Conservation (phyloP, 1,140 invertebrate genomes). For the Plodia interpunctella region DNA sequence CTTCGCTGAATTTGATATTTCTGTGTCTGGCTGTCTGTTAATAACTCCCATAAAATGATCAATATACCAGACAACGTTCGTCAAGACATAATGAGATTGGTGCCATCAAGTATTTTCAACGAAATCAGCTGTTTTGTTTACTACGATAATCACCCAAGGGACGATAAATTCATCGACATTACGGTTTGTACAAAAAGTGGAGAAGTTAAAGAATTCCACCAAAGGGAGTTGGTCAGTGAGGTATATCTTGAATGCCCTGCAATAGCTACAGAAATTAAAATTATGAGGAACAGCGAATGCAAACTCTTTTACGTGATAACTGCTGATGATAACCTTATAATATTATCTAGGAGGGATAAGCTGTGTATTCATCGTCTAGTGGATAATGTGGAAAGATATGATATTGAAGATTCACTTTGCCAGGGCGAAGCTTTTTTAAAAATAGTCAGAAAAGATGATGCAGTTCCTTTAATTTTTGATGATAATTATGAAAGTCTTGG, state of each 20-base stretch:
- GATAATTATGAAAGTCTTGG: conserved; percentile 40
- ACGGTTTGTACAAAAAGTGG: conserved; percentile 41
- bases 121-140: conserved; percentile 44
- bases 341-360: conserved; percentile 41
- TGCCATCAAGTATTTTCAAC: conserved; percentile 29
- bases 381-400: conserved; percentile 38
- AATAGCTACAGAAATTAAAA: conserved; percentile 31
- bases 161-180: conserved; percentile 40
- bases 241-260: conserved; percentile 12
- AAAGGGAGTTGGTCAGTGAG: conserved; percentile 35
- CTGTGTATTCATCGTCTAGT: conserved; percentile 32
- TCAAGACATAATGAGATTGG: conserved; percentile 24
- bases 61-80: conserved; percentile 22
- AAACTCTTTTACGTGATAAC: conserved; percentile 52
- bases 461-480: conserved; percentile 46
- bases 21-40: too few species aligned
- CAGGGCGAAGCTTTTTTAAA: conserved; percentile 39
- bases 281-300: conserved; percentile 43
- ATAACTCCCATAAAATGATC: not conserved
- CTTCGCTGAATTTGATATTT: too few species aligned
- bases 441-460: conserved; percentile 42
- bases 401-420: conserved; percentile 38
- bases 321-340: conserved; percentile 33
- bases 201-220: conserved; percentile 47
- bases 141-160: conserved; percentile 55